A percentile compares a stretch with the other conserved stretches of the same genome.
These are phyloP conservation scores for Eristalinus sepulchralis DNA, from an alignment of 2,888 invertebrate species.

Conservation along the genomic window DNA sequence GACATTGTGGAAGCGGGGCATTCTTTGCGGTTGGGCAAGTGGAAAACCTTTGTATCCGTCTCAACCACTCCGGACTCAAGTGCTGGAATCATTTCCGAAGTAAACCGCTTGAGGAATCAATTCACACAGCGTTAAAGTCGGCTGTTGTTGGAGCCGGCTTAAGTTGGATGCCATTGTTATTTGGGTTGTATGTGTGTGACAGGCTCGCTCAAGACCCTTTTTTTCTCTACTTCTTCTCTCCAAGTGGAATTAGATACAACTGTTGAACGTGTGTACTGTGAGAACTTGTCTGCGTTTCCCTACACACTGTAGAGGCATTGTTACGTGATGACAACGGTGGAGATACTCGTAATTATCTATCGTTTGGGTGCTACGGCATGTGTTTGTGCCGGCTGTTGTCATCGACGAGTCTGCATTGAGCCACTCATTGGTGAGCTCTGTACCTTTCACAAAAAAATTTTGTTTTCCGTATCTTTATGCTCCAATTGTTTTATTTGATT, in stretches of 20 bases:
- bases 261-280: conserved; percentile 52
- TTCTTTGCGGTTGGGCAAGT: conserved; percentile 71
- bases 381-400: conserved; percentile 7
- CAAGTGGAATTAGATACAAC: conserved; percentile 55
- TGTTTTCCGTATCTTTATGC: conserved; percentile 6
- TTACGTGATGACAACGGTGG: conserved; percentile 30
- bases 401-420: conserved; percentile 1
- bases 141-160: conserved; percentile 21
- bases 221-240: not conserved
- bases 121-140: conserved; percentile 39
- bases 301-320: conserved; percentile 27
- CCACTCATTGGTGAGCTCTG: not conserved
- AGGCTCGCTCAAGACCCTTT: conserved; percentile 25
- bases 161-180: conserved; percentile 49
- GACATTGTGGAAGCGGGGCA: conserved; percentile 5
- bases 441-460: conserved; percentile 2
- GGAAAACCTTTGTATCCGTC: conserved; percentile 66
- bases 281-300: conserved; percentile 27
- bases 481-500: conserved; percentile 32
- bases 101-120: conserved; percentile 63
- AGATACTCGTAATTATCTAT: conserved; percentile 40
- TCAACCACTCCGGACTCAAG: conserved; percentile 27
- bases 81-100: conserved; percentile 52
- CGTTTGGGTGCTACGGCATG: conserved; percentile 36
- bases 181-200: conserved; percentile 23